Percentiles rank a stretch among this genome's conserved stretches.
These are phyloP conservation scores for Myotis vivesi DNA, from an alignment of 2,797 vertebrate species.

Conservation along the genomic window DNA sequence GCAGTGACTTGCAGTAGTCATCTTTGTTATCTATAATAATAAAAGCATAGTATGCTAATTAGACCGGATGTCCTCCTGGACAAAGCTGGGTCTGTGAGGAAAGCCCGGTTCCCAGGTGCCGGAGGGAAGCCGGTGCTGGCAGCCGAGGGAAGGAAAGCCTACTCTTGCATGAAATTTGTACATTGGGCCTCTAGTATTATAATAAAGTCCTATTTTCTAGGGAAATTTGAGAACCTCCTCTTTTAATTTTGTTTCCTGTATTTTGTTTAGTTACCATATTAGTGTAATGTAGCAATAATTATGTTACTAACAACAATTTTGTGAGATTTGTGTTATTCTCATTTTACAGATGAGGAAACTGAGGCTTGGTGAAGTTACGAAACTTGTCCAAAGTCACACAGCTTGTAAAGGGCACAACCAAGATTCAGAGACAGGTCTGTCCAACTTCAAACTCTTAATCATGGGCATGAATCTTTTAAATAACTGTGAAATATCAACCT, in stretches of 20 bases:
- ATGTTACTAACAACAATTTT: constrained; percentile 57
- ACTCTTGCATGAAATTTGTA: no score
- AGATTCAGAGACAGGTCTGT: constrained; percentile 78
- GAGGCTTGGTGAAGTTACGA: constrained; percentile 76
- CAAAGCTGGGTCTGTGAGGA: no score
- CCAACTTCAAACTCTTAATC: constrained; percentile 69
- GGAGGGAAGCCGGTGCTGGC: no score
- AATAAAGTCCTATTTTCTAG: constrained; percentile 29
- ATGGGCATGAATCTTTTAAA: constrained; percentile 48
- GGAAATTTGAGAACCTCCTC: background rate
- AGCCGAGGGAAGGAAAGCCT: no score
- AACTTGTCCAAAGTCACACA: constrained; percentile 76
- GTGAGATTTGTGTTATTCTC: constrained; percentile 75
- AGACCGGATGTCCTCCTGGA: no score
- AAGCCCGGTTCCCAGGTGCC: no score
- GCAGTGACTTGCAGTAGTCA: background rate
- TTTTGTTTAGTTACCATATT: constrained; percentile 39
- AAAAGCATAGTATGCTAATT: no score
- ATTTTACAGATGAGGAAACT: constrained; percentile 80
- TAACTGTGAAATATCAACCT: constrained; percentile 50
- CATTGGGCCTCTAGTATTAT: background rate
- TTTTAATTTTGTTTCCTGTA: constrained; percentile 4
- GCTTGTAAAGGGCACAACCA: constrained; percentile 71
- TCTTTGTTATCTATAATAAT: background rate
- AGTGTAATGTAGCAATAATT: constrained; percentile 33